phyloP scores from a whole-genome alignment of 2,113 vertebrate genomes.

The Thryonomys swinderianus region DNA sequence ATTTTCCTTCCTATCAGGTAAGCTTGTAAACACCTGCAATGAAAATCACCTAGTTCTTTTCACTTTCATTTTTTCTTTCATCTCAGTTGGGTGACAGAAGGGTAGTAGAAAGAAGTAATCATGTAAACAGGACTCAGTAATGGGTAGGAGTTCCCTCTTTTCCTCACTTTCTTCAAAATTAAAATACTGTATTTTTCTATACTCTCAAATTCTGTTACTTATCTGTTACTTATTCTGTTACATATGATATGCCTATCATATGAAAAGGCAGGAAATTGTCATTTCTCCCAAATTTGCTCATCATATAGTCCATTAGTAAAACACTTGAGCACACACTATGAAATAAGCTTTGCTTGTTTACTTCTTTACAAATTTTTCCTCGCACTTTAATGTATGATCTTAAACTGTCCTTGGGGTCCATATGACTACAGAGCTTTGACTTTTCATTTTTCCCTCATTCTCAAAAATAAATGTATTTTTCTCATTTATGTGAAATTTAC shows the following conservation, averaged over 20 bases:
- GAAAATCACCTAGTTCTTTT: not conserved
- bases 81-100: not conserved
- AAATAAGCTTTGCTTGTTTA: not conserved
- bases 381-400: constrained; percentile 23
- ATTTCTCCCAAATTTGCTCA: constrained; percentile 8
- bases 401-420: not conserved
- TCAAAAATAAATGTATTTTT: constrained; percentile 51
- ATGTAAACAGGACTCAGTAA: not conserved
- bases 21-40: not conserved
- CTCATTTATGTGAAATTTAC: not conserved
- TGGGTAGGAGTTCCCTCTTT: not conserved
- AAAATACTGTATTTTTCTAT: constrained; percentile 29
- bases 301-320: not conserved
- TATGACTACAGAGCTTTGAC: not conserved
- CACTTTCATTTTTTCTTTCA: constrained; percentile 52
- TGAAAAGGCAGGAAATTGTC: not conserved
- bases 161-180: not conserved
- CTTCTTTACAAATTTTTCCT: not conserved
- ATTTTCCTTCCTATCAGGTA: not conserved
- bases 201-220: constrained; percentile 50
- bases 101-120: not conserved
- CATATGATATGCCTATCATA: not conserved
- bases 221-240: no score
- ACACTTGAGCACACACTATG: not conserved
- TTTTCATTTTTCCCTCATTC: constrained; percentile 40